Percentiles rank a stretch among this genome's conserved stretches.
phyloP scores from a whole-genome alignment of 2,113 vertebrate genomes.

The Grallaria varia region DNA sequence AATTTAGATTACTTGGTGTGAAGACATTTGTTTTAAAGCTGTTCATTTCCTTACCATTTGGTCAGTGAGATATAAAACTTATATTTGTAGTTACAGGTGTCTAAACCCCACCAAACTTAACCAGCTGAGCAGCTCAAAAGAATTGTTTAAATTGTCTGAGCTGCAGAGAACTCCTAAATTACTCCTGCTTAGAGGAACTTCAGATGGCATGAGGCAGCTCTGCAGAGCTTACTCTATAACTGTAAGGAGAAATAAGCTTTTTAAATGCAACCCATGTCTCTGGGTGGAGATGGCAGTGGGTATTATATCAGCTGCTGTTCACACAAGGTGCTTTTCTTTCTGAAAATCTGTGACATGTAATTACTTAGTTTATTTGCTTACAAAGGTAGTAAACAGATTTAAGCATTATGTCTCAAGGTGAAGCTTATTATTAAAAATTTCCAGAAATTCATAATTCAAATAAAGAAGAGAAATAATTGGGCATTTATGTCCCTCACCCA shows the following conservation, averaged over 20 bases:
- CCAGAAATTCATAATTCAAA: background rate
- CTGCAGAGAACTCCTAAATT: background rate
- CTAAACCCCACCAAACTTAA: background rate
- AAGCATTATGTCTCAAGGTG: background rate
- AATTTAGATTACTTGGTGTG: background rate
- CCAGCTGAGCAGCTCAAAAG: background rate
- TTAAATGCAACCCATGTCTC: background rate
- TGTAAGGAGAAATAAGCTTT: background rate
- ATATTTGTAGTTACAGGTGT: background rate
- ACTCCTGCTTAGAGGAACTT: background rate
- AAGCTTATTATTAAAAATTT: background rate
- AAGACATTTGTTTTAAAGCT: background rate
- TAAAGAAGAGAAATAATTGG: background rate
- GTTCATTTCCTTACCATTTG: background rate
- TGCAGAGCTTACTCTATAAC: background rate
- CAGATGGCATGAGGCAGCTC: accelerated
- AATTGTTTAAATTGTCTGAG: background rate
- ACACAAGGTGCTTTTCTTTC: background rate
- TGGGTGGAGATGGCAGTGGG: background rate
- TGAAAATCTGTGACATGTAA: background rate
- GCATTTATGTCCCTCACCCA: background rate
- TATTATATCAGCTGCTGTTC: background rate
- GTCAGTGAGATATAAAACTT: background rate
- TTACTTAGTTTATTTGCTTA: background rate
- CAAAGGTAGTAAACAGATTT: background rate